Base-by-base conservation (phyloP, 2,888 invertebrate species). In the Dasysyrphus albostriatus region DNA sequence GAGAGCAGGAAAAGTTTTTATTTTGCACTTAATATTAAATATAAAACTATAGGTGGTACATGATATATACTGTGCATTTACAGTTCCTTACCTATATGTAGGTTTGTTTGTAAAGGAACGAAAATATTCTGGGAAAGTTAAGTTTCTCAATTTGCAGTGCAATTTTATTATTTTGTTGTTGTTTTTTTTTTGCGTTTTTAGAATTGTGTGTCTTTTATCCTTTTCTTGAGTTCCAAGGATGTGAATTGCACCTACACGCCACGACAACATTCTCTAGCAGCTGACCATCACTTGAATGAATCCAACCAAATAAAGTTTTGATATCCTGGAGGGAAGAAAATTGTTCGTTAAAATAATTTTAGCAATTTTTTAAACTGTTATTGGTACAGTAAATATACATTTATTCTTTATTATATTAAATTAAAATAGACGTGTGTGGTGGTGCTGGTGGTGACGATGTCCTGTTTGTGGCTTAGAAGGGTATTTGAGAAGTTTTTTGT, bases 91-190 rank as follows among this genome's bases (percentile, higher is more conserved):
- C 10, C n/a, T n/a, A 24, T 49, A 63, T 56, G n/a, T n/a, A 12
- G 14, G 7, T 14, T 14, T 12, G 14, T 32, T 14, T n/a, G 32
- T 32, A 42, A 34, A 56, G 5, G 5, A 5, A 12, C 37, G 37
- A 44, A 24, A 58, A 72, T 49, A 65, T 72, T 72, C 76, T 76
- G 65, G 42, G n/a, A 51, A 70, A 54, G 9, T 65, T 56, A 76
- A 75, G 24, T 76, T 76, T 82, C 75, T 82, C 81, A 75, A 82
- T 82, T 82, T 81, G 51, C 44, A 56, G 54, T 10, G 37, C 24
- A 19, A 69, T 10, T 19, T 19, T 51, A 19, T 19, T 56, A 2
- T 37, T 37, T 0, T 24, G 24, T 24, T 24, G n/a, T n/a, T n/a
- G n/a, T 24, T 24, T 24, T 24, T 24, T 24, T 1, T 24, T 24